These are phyloP conservation scores for Ardeotis arabs DNA, from an alignment of 2,113 vertebrate species.

Conservation along the genomic window DNA sequence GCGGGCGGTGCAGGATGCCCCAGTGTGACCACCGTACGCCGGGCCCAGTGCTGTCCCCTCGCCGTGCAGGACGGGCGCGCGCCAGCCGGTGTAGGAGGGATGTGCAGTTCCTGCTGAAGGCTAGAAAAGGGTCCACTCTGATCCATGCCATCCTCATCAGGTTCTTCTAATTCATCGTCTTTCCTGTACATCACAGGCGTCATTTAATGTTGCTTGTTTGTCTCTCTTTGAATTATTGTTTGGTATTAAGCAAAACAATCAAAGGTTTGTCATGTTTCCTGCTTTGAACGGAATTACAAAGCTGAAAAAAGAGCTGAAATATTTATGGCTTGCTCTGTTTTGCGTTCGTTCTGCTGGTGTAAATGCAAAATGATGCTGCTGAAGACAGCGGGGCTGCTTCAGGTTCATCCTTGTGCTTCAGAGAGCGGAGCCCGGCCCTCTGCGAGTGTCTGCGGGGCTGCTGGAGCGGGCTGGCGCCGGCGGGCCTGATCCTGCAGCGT, in stretches of 20 bases:
- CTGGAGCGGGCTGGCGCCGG: not conserved
- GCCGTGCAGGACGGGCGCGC: accelerated
- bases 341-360: not conserved
- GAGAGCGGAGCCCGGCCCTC: not conserved
- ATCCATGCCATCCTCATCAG: not conserved
- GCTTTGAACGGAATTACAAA: slow-evolving; percentile 67
- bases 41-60: not conserved
- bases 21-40: accelerated
- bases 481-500: not conserved
- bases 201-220: slow-evolving; percentile 68
- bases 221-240: slow-evolving; percentile 73
- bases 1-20: accelerated
- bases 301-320: slow-evolving; percentile 65
- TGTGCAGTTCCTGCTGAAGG: accelerated
- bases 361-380: slow-evolving; percentile 40
- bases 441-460: not conserved
- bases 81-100: accelerated
- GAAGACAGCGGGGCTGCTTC: slow-evolving; percentile 10
- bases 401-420: not conserved
- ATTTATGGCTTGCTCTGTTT: slow-evolving; percentile 65
- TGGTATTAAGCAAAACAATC: slow-evolving; percentile 72
- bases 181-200: slow-evolving; percentile 48
- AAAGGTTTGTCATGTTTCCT: slow-evolving; percentile 74
- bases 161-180: not conserved
- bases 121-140: not conserved